These are phyloP conservation scores for Rhodophaea formosa DNA, from an alignment of 2,888 invertebrate species.

Conservation along the genomic window DNA sequence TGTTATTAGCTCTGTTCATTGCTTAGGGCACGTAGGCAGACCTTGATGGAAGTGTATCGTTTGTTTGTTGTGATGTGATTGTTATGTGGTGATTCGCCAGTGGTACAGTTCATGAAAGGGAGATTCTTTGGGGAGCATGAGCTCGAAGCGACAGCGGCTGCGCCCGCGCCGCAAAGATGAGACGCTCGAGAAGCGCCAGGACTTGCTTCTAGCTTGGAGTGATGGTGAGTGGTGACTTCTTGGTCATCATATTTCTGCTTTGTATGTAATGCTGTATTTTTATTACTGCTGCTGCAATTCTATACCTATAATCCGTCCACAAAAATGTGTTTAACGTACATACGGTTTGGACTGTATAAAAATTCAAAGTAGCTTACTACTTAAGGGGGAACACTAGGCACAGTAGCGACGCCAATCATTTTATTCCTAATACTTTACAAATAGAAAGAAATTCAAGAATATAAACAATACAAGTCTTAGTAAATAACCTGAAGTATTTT, in stretches of 20 bases:
- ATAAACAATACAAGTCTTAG: too few relatives aligned
- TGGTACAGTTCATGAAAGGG: conserved; percentile 25
- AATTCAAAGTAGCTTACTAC: too few relatives aligned
- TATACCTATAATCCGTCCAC: too few relatives aligned
- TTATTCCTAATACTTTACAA: too few relatives aligned
- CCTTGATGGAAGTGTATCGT: conserved; percentile 42
- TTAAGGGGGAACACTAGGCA: too few relatives aligned
- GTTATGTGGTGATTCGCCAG: conserved; percentile 29
- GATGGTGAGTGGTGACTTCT: conserved; percentile 57
- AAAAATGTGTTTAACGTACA: too few relatives aligned
- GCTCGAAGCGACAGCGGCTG: conserved; percentile 55
- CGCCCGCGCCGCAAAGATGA: conserved; percentile 68
- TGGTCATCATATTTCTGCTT: background rate
- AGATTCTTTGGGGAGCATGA: conserved; percentile 46
- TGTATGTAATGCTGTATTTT: background rate
- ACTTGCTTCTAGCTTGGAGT: conserved; percentile 68
- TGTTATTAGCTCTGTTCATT: conserved; percentile 55
- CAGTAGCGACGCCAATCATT: too few relatives aligned
- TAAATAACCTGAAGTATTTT: too few relatives aligned
- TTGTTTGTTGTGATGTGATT: conserved; percentile 51
- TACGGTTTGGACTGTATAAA: too few relatives aligned
- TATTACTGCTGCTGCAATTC: background rate
- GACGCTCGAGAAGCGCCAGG: conserved; percentile 63
- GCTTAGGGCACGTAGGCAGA: conserved; percentile 65
- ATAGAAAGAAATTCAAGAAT: too few relatives aligned